These are phyloP conservation scores for Melieria omissa DNA, from an alignment of 2,888 invertebrate genomes.

Conservation along the genomic window DNA sequence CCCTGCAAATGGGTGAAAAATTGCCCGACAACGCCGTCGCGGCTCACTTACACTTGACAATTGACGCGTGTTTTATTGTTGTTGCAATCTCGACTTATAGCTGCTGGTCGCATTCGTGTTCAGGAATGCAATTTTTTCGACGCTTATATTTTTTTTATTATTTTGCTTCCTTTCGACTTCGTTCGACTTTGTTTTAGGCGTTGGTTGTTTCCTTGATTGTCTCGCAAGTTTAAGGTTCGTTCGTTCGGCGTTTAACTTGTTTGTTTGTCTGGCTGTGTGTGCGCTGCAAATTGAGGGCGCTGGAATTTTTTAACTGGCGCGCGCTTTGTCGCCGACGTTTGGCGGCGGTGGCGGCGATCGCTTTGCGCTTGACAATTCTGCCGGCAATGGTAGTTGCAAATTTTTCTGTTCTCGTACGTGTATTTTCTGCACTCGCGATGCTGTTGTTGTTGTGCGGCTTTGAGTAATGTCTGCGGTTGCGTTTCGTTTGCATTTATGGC, in stretches of 20 bases:
- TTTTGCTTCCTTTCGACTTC: neutral
- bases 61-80: no score
- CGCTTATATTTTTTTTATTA: neutral
- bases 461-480: neutral
- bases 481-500: slow-evolving; percentile 1
- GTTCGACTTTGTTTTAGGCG: neutral
- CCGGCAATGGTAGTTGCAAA: neutral
- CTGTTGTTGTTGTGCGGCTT: neutral
- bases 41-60: no score
- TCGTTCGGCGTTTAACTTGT: neutral
- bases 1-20: no score
- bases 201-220: neutral
- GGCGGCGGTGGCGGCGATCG: neutral
- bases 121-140: neutral
- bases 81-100: neutral
- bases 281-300: neutral
- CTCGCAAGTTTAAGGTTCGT: neutral
- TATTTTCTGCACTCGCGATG: neutral
- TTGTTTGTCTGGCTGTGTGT: neutral
- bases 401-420: neutral
- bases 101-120: neutral
- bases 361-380: neutral
- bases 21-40: no score
- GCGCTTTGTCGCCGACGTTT: neutral
- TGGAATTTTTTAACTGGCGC: neutral